Evolutionary conservation across 2,113 vertebrate genomes (phyloP).

Genomic region (Eublepharis macularius): DNA sequence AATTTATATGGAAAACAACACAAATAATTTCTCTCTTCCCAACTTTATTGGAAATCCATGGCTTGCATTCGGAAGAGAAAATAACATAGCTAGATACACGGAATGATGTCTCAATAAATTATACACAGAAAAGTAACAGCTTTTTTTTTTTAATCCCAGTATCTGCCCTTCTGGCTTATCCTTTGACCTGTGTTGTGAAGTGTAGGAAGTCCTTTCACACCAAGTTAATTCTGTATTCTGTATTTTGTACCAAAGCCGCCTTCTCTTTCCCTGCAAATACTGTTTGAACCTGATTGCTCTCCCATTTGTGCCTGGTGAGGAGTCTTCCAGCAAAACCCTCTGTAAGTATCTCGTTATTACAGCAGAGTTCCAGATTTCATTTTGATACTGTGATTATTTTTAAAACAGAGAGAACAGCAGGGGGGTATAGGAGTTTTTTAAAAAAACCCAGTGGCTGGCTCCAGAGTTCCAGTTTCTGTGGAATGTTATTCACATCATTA

Average conservation of each 20-base stretch:
- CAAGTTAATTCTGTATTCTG: not conserved
- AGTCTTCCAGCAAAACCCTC: slow-evolving; percentile 12
- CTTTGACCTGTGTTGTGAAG: slow-evolving; percentile 2
- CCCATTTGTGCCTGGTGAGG: not conserved
- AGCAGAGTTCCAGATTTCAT: slow-evolving; percentile 25
- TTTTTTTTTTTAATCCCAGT: not conserved
- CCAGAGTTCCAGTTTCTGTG: not conserved
- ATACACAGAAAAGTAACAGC: not conserved
- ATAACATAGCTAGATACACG: not conserved
- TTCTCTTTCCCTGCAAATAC: not conserved
- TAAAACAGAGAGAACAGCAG: slow-evolving; percentile 16
- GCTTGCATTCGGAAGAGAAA: not conserved
- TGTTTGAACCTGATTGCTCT: slow-evolving; percentile 26
- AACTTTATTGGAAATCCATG: not conserved
- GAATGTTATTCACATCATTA: slow-evolving; percentile 19
- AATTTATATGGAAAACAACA: not conserved
- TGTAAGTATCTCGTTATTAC: slow-evolving; percentile 4
- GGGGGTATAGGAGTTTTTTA: slow-evolving; percentile 5
- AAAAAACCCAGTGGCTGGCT: not conserved
- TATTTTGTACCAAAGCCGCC: not conserved
- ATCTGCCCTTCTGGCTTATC: not conserved
- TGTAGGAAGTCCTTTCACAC: not conserved
- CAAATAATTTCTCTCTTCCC: not conserved
- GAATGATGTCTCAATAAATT: not conserved
- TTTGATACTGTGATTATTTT: slow-evolving; percentile 24